Conservation (phyloP, 2,113 vertebrate genomes). For the Entelurus aequoreus region DNA sequence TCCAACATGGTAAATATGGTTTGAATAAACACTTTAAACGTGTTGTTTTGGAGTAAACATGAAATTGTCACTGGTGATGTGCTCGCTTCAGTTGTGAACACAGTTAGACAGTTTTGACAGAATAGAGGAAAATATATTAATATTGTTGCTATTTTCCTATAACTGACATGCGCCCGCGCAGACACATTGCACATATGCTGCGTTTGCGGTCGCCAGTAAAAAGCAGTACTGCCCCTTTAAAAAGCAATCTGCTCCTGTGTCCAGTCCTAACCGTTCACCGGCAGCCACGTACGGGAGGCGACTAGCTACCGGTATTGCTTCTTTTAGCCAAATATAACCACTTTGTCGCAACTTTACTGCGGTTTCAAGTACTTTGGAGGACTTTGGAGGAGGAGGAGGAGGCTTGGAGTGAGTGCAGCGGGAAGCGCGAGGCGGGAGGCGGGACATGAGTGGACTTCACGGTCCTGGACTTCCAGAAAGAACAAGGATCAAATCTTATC, state of each 20-base stretch:
- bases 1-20: too few species aligned
- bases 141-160: neutral
- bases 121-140: too few species aligned
- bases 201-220: neutral
- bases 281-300: conserved; percentile 38
- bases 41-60: too few species aligned
- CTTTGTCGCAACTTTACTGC: neutral
- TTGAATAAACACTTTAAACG: too few species aligned
- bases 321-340: neutral
- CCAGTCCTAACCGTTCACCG: conserved; percentile 26
- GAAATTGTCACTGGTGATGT: too few species aligned
- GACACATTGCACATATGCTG: neutral
- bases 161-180: neutral
- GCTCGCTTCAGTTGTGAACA: too few species aligned
- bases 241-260: conserved; percentile 24
- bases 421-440: conserved; percentile 25
- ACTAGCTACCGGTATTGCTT: neutral
- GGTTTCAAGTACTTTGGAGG: neutral
- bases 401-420: conserved; percentile 12
- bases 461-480: conserved; percentile 40
- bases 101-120: too few species aligned
- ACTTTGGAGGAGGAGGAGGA: conserved; percentile 4
- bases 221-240: conserved; percentile 63
- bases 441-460: conserved; percentile 26
- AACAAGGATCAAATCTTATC: conserved; percentile 43